phyloP scores from a whole-genome alignment of 2,888 invertebrate species.

The Andrena chrysosceles region DNA sequence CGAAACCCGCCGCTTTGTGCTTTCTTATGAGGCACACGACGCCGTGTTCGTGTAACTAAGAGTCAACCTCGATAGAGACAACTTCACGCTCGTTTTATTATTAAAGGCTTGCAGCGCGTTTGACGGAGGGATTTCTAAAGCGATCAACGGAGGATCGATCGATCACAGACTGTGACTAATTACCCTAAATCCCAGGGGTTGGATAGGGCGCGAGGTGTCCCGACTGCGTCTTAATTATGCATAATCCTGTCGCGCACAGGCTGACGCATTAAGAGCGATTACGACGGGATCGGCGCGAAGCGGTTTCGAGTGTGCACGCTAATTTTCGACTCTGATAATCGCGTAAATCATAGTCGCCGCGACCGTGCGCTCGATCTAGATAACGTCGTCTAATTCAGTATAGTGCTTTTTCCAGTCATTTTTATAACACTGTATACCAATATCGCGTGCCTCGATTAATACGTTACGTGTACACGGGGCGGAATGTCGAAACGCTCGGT shows the following conservation, averaged over 20 bases:
- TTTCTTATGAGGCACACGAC: neutral
- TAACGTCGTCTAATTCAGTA: constrained; percentile 65
- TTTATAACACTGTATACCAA: constrained; percentile 53
- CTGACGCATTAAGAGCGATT: constrained; percentile 36
- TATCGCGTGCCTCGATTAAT: constrained; percentile 64
- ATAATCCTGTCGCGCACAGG: constrained; percentile 28
- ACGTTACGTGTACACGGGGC: constrained; percentile 32
- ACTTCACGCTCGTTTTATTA: neutral
- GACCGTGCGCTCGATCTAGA: constrained; percentile 48
- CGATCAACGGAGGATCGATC: neutral
- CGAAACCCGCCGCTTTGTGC: constrained; percentile 24
- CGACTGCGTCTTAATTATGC: constrained; percentile 44
- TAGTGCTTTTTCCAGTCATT: constrained; percentile 58
- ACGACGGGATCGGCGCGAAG: constrained; percentile 17
- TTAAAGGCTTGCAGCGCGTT: too few relatives aligned
- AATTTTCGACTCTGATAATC: constrained; percentile 59
- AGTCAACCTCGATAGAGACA: neutral
- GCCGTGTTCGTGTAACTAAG: neutral
- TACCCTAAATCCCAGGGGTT: constrained; percentile 18
- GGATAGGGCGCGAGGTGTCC: constrained; percentile 10
- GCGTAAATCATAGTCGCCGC: constrained; percentile 39
- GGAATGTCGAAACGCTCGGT: constrained; percentile 40
- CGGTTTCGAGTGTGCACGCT: constrained; percentile 37
- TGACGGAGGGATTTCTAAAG: neutral
- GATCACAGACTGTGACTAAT: constrained; percentile 7